These are phyloP conservation scores for Nemotelus pantherinus DNA, from an alignment of 2,888 invertebrate genomes.

Conservation along the genomic window DNA sequence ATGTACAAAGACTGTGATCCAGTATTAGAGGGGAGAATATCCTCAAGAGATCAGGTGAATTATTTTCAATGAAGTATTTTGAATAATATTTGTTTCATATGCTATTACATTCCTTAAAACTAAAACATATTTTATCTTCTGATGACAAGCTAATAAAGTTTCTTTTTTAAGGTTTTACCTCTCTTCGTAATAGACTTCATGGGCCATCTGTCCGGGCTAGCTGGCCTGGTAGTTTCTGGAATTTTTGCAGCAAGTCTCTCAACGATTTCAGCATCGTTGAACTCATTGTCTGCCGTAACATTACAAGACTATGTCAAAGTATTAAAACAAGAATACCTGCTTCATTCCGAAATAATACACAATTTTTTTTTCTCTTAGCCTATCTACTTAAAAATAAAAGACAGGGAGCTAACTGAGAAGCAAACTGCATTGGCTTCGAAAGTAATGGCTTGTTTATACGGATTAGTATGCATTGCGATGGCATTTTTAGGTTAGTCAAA, in stretches of 20 bases:
- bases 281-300: constrained; percentile 89
- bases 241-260: constrained; percentile 92
- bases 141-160: too few relatives aligned
- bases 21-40: constrained; percentile 69
- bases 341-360: too few relatives aligned
- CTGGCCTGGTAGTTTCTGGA: constrained; percentile 90
- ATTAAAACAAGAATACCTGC: neutral
- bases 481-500: constrained; percentile 78
- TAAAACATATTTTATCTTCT: too few relatives aligned
- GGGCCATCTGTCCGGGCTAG: constrained; percentile 77
- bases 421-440: constrained; percentile 70
- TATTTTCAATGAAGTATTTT: too few relatives aligned
- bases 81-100: neutral
- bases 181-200: constrained; percentile 81
- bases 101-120: neutral
- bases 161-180: constrained; percentile 71
- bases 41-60: constrained; percentile 73
- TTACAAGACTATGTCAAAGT: constrained; percentile 84
- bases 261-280: constrained; percentile 90
- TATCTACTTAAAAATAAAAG: constrained; percentile 59
- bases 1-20: constrained; percentile 88
- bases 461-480: constrained; percentile 78
- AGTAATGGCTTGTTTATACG: constrained; percentile 76
- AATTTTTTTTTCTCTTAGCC: constrained; percentile 58
- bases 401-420: constrained; percentile 61